These are phyloP conservation scores for Melolontha melolontha DNA, from an alignment of 2,888 invertebrate species.

Conservation along the genomic window DNA sequence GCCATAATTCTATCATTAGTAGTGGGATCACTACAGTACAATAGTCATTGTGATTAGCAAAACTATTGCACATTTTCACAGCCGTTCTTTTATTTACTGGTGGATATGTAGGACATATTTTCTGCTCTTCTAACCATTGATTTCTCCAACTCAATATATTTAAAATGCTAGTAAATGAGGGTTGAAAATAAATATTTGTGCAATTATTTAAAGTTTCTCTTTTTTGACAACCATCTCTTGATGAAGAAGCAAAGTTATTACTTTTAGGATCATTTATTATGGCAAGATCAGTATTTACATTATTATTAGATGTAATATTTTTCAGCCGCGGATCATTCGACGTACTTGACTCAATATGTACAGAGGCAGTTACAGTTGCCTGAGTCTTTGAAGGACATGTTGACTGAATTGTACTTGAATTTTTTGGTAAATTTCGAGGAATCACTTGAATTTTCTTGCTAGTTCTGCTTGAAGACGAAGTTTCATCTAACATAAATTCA, in stretches of 20 bases:
- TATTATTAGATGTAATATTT: background rate
- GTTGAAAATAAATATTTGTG: background rate
- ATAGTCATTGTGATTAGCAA: constrained; percentile 72
- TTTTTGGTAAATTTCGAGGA: background rate
- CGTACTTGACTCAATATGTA: background rate
- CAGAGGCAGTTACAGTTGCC: background rate
- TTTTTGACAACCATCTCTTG: background rate
- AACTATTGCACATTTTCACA: constrained; percentile 69
- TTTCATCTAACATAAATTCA: constrained; percentile 45
- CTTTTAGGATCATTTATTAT: background rate
- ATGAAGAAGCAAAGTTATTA: background rate
- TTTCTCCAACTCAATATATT: constrained; percentile 70
- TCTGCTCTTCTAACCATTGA: constrained; percentile 73
- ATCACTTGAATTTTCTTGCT: background rate
- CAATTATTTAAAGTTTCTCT: constrained; percentile 11
- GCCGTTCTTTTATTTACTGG: constrained; percentile 68
- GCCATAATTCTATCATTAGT: constrained; percentile 75
- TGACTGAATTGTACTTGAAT: background rate
- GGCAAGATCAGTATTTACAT: background rate
- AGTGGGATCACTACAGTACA: constrained; percentile 69
- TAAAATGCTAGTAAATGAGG: constrained; percentile 15
- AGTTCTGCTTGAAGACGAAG: constrained; percentile 5
- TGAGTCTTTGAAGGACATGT: background rate
- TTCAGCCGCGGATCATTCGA: constrained; percentile 13
- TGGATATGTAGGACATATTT: constrained; percentile 67